Conservation (phyloP, 2,113 vertebrate species). For the Perognathus longimembris region DNA sequence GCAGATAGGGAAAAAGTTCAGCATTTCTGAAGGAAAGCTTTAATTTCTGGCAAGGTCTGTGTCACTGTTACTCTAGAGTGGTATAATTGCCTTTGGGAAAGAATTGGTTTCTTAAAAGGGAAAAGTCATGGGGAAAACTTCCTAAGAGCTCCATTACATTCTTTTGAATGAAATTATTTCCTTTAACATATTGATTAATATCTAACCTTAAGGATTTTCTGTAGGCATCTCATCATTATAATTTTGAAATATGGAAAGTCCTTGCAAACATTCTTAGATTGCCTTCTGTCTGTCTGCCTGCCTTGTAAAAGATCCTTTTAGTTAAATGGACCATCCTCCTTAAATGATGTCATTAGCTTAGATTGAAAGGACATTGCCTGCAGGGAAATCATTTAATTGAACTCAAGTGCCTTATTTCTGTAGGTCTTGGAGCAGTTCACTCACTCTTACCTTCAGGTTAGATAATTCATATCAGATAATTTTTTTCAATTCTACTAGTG, state of each 20-base stretch:
- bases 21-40: slow-evolving; percentile 83
- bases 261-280: slow-evolving; percentile 89
- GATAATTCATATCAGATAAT: slow-evolving; percentile 86
- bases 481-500: slow-evolving; percentile 83
- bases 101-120: slow-evolving; percentile 85
- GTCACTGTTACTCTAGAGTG: slow-evolving; percentile 80
- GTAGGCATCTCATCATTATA: slow-evolving; percentile 89
- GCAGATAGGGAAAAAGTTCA: slow-evolving; percentile 76
- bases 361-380: slow-evolving; percentile 91
- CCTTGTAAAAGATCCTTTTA: slow-evolving; percentile 89
- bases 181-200: slow-evolving; percentile 89
- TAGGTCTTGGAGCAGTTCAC: slow-evolving; percentile 85
- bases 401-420: slow-evolving; percentile 90
- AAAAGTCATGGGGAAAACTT: slow-evolving; percentile 86
- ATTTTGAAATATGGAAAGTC: slow-evolving; percentile 90
- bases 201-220: slow-evolving; percentile 88
- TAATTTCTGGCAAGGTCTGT: slow-evolving; percentile 80
- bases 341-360: slow-evolving; percentile 92
- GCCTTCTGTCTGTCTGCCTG: slow-evolving; percentile 90
- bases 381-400: slow-evolving; percentile 91
- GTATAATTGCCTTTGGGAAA: slow-evolving; percentile 84
- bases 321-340: slow-evolving; percentile 92
- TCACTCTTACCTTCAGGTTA: slow-evolving; percentile 87
- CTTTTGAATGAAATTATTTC: slow-evolving; percentile 85
- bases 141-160: slow-evolving; percentile 85